Conservation (phyloP, 2,888 invertebrate genomes). For the Nymphalis urticae region DNA sequence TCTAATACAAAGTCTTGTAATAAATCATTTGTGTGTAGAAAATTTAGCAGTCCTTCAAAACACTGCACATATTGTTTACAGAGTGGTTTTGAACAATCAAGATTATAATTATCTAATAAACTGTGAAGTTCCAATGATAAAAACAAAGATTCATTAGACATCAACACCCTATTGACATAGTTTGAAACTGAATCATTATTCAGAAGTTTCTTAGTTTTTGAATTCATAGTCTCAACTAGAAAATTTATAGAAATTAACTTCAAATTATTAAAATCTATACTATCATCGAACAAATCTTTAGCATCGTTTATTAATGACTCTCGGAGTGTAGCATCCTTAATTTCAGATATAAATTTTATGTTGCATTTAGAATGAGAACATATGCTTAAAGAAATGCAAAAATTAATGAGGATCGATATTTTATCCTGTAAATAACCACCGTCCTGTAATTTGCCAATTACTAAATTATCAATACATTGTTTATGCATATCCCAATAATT, state of each 20-base stretch:
- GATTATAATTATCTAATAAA: slow-evolving; percentile 49
- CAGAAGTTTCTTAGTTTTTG: slow-evolving; percentile 55
- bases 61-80: slow-evolving; percentile 59
- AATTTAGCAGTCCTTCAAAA: slow-evolving; percentile 80
- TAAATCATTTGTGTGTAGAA: slow-evolving; percentile 77
- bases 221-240: slow-evolving; percentile 55
- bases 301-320: slow-evolving; percentile 65
- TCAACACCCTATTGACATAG: slow-evolving; percentile 55
- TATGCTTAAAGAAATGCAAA: slow-evolving; percentile 67
- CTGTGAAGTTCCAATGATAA: slow-evolving; percentile 62
- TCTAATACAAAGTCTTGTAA: slow-evolving; percentile 71
- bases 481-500: slow-evolving; percentile 85
- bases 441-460: slow-evolving; percentile 51
- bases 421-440: slow-evolving; percentile 52
- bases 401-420: slow-evolving; percentile 60
- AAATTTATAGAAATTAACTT: slow-evolving; percentile 57
- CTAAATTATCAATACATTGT: slow-evolving; percentile 70
- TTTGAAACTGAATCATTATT: slow-evolving; percentile 47
- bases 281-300: slow-evolving; percentile 58
- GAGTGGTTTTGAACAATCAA: slow-evolving; percentile 47
- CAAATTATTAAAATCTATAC: slow-evolving; percentile 57
- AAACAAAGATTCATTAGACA: slow-evolving; percentile 63
- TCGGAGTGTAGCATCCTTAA: slow-evolving; percentile 59
- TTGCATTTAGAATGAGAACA: slow-evolving; percentile 63
- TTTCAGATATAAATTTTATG: slow-evolving; percentile 65